phyloP scores from a whole-genome alignment of 2,888 invertebrate genomes.

The Drosophila anceps region DNA sequence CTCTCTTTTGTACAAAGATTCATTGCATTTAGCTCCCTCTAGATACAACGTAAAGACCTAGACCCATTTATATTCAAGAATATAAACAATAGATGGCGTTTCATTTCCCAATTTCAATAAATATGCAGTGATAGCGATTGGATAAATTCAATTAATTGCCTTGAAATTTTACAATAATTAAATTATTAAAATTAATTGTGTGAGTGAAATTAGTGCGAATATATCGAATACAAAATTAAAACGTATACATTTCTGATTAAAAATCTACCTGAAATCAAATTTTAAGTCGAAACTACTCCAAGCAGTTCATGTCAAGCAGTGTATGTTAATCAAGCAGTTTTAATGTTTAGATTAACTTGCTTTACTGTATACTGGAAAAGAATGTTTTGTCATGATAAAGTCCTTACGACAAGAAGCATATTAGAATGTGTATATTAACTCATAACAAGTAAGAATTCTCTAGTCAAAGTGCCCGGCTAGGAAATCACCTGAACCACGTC shows the following conservation, averaged over 20 bases:
- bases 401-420: too few species aligned
- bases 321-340: too few species aligned
- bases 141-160: not conserved
- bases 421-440: too few species aligned
- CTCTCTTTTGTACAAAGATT: constrained; percentile 1
- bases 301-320: not conserved
- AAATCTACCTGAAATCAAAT: not conserved
- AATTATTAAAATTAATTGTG: not conserved
- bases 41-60: not conserved
- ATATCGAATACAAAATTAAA: not conserved
- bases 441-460: too few species aligned
- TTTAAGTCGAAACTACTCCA: too few species aligned
- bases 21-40: constrained; percentile 11
- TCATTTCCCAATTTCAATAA: not conserved
- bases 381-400: too few species aligned
- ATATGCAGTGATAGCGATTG: not conserved
- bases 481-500: too few species aligned
- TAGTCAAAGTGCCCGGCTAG: too few species aligned
- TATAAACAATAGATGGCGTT: constrained; percentile 28
- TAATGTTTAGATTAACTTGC: too few species aligned
- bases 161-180: too few species aligned
- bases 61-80: not conserved
- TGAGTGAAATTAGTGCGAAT: not conserved
- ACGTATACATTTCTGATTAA: not conserved
- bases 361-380: too few species aligned